Evolutionary conservation across 2,113 vertebrate genomes (phyloP).

Genomic region (Muscicapa adusta): DNA sequence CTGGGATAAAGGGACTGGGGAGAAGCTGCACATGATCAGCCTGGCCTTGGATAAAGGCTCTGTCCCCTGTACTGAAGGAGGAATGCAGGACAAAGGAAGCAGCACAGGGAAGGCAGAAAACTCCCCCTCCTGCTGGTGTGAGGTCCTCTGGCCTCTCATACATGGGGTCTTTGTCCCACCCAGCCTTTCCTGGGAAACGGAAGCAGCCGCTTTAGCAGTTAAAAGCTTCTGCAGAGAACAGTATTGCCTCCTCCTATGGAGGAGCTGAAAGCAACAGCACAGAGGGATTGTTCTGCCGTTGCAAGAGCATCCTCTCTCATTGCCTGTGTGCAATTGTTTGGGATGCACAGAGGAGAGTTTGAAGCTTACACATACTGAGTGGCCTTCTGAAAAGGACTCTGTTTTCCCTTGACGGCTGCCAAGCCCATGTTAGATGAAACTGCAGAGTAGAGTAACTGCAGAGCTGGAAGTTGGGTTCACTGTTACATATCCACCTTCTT

Average conservation of each 20-base stretch:
- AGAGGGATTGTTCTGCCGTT: neutral
- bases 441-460: neutral
- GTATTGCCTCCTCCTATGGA: neutral
- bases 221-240: conserved; percentile 5
- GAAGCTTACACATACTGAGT: neutral
- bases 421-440: neutral
- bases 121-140: conserved; percentile 32
- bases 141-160: neutral
- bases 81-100: conserved; percentile 29
- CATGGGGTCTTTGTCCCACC: conserved; percentile 8
- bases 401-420: neutral
- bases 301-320: neutral
- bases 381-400: neutral
- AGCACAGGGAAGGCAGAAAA: neutral
- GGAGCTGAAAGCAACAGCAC: conserved; percentile 32
- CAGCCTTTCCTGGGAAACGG: neutral
- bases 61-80: neutral
- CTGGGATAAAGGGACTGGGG: neutral
- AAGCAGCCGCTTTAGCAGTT: neutral
- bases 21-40: neutral
- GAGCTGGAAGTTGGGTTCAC: conserved; percentile 8
- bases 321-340: conserved; percentile 4
- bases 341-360: neutral
- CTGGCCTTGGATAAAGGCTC: neutral
- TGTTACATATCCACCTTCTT: neutral